Evolutionary conservation across 2,113 vertebrate genomes (phyloP).

Genomic region (Limnothrissa miodon): DNA sequence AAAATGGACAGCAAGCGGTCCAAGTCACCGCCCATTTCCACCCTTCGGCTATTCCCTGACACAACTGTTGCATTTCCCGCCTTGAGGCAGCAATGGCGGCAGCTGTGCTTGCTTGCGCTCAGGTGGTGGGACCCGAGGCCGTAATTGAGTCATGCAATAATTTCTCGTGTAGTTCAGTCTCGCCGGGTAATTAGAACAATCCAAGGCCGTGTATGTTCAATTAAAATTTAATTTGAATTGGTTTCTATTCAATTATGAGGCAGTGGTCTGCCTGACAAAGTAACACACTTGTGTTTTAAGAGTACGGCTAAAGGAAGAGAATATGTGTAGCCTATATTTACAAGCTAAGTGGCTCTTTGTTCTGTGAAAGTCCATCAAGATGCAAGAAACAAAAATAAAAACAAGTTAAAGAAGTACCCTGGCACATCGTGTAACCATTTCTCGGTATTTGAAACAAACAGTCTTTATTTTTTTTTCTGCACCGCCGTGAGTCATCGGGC

Average conservation of each 20-base stretch:
- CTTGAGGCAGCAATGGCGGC: conserved; percentile 30
- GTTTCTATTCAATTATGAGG: conserved; percentile 32
- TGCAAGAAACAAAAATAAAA: neutral
- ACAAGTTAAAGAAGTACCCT: neutral
- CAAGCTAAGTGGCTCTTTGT: neutral
- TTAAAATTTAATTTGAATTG: conserved; percentile 40
- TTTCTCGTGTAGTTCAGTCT: conserved; percentile 8
- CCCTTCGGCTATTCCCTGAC: neutral
- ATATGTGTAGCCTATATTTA: neutral
- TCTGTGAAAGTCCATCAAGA: neutral
- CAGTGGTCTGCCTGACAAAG: neutral
- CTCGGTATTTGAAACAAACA: neutral
- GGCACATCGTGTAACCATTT: neutral
- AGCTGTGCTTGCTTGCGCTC: neutral
- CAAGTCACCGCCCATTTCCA: conserved; percentile 10
- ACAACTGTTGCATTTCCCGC: neutral
- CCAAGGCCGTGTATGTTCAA: conserved; percentile 37
- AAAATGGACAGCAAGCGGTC: neutral
- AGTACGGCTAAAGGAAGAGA: neutral
- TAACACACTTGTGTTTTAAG: neutral
- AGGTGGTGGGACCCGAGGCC: neutral
- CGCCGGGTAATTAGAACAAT: conserved; percentile 25
- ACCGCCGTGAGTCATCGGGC: conserved; percentile 19
- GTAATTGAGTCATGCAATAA: conserved; percentile 17
- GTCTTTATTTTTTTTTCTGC: neutral